A percentile compares a stretch with the other conserved stretches of the same genome.
These are phyloP conservation scores for Seira sanloemensis DNA, from an alignment of 2,888 invertebrate species.

Conservation along the genomic window DNA sequence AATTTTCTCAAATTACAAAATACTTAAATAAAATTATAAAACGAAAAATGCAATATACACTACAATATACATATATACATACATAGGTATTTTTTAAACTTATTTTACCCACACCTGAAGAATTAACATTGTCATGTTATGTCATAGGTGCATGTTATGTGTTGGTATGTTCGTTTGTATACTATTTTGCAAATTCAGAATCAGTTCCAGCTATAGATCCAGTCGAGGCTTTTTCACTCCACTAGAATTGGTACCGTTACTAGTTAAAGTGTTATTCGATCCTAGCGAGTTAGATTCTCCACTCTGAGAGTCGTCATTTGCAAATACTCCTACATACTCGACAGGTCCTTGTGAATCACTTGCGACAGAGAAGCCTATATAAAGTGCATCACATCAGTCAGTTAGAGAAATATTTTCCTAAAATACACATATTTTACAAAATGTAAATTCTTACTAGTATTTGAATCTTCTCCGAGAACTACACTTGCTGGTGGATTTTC, in stretches of 20 bases:
- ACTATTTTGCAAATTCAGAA: neutral
- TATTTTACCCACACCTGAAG: too few species aligned
- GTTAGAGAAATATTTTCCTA: neutral
- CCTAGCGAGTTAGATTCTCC: conserved; percentile 66
- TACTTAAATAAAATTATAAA: too few species aligned
- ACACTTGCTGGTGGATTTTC: conserved; percentile 89
- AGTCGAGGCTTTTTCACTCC: conserved; percentile 39
- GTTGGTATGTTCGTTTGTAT: neutral
- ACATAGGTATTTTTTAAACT: too few species aligned
- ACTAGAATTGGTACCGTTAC: conserved; percentile 39
- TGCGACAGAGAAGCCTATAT: conserved; percentile 90
- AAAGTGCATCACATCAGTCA: neutral
- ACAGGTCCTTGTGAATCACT: conserved; percentile 92
- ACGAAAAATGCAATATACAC: too few species aligned
- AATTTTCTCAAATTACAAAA: too few species aligned
- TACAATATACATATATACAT: too few species aligned
- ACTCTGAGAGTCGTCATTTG: conserved; percentile 71
- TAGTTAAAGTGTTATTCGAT: conserved; percentile 36
- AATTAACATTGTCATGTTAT: neutral
- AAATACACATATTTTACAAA: neutral
- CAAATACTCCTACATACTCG: conserved; percentile 64
- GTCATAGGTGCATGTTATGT: neutral
- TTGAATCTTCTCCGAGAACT: conserved; percentile 84
- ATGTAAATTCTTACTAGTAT: conserved; percentile 83
- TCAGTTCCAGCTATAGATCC: neutral